Evolutionary conservation across 1,140 invertebrate genomes (phyloP).

Genomic region (Aethina tumida): DNA sequence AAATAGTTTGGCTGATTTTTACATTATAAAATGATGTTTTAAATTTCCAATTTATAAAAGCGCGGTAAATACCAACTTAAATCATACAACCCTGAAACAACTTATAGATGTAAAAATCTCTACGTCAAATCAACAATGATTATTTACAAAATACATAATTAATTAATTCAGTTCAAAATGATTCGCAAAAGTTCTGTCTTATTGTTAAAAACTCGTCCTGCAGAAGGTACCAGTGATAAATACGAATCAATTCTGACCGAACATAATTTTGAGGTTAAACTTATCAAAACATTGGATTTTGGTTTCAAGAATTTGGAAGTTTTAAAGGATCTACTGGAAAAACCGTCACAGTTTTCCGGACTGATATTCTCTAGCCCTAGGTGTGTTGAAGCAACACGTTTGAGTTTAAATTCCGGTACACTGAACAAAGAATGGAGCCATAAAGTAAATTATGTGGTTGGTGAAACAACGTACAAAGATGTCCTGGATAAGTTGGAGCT

Average conservation of each 20-base stretch:
- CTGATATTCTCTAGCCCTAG: slow-evolving; percentile 40
- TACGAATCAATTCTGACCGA: slow-evolving; percentile 24
- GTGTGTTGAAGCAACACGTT: slow-evolving; percentile 33
- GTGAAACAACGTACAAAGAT: slow-evolving; percentile 34
- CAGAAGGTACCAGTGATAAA: slow-evolving; percentile 25
- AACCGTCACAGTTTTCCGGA: slow-evolving; percentile 28
- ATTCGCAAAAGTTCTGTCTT: too few relatives aligned
- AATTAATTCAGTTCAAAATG: too few relatives aligned
- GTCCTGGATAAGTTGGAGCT: slow-evolving; percentile 29
- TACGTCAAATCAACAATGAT: too few relatives aligned
- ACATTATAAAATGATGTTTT: too few relatives aligned
- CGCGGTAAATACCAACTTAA: too few relatives aligned
- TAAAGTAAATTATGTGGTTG: slow-evolving; percentile 38
- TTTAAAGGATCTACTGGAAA: slow-evolving; percentile 30
- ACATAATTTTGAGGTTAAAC: slow-evolving; percentile 24
- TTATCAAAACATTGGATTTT: slow-evolving; percentile 34
- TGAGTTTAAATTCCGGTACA: slow-evolving; percentile 18
- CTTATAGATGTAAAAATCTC: too few relatives aligned
- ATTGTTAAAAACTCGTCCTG: too few relatives aligned
- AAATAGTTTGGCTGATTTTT: too few relatives aligned
- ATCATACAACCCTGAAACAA: too few relatives aligned
- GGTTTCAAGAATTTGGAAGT: slow-evolving; percentile 33
- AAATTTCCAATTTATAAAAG: too few relatives aligned
- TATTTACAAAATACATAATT: too few relatives aligned
- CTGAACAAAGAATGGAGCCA: slow-evolving; percentile 27